phyloP scores from a whole-genome alignment of 2,113 vertebrate genomes.

The cat (Felis catus) region F.catus_Fca126_mat1.0 CM031415.1:161178501-161179000 shows the following conservation, averaged over 20 bases:
- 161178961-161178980: background rate
- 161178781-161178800: background rate
- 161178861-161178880: background rate
- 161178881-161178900: background rate
- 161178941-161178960: background rate
- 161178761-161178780: background rate
- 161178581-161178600: background rate
- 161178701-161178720: constrained; percentile 9
- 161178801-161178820: constrained; percentile 20
- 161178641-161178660: background rate
- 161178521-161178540: background rate
- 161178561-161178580: background rate
- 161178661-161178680: constrained; percentile 19
- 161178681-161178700: constrained; percentile 5
- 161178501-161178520: background rate
- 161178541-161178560: background rate
- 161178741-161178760: background rate
- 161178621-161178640: background rate
- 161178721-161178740: background rate
- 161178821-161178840: background rate
- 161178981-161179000: background rate
- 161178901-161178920: background rate
- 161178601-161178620: background rate
- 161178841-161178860: background rate
- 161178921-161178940: background rate